A percentile compares a stretch with the other conserved stretches of the same genome.
Evolutionary conservation across 1,140 invertebrate species (phyloP).

Genomic region (Proctacanthus coquilletti): DNA sequence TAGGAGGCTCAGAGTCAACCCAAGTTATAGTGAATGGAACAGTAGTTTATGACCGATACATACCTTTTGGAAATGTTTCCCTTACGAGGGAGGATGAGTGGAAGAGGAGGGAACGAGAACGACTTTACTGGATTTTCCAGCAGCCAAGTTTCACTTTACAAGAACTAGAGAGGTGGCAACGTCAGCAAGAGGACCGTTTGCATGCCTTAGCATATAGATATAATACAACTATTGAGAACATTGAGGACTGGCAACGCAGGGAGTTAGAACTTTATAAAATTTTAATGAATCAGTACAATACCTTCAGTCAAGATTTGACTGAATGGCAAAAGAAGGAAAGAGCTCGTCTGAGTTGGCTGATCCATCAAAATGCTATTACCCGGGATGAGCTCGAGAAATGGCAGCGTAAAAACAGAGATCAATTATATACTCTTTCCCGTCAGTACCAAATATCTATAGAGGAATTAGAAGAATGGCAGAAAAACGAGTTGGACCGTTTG

Average conservation of each 20-base stretch:
- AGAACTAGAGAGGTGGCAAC: slow-evolving; percentile 20
- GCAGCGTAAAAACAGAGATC: slow-evolving; percentile 18
- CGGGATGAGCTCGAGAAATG: slow-evolving; percentile 21
- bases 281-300: slow-evolving; percentile 16
- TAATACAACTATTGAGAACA: slow-evolving; percentile 13
- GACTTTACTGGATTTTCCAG: slow-evolving; percentile 21
- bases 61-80: slow-evolving; percentile 15
- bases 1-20: slow-evolving; percentile 16
- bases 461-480: slow-evolving; percentile 20
- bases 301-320: slow-evolving; percentile 12
- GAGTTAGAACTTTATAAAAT: slow-evolving; percentile 19
- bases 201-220: slow-evolving; percentile 17
- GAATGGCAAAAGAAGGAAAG: slow-evolving; percentile 20
- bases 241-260: slow-evolving; percentile 20
- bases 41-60: slow-evolving; percentile 16
- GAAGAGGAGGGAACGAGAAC: slow-evolving; percentile 25
- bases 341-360: slow-evolving; percentile 21
- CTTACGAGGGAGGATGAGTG: slow-evolving; percentile 19
- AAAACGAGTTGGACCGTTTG: slow-evolving; percentile 17
- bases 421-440: slow-evolving; percentile 12
- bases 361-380: slow-evolving; percentile 21
- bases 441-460: slow-evolving; percentile 13
- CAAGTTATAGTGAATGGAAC: slow-evolving; percentile 20
- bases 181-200: slow-evolving; percentile 23
- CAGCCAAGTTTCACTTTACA: slow-evolving; percentile 11